These are phyloP conservation scores for Andricus quercusramuli DNA, from an alignment of 2,888 invertebrate species.

Conservation along the genomic window DNA sequence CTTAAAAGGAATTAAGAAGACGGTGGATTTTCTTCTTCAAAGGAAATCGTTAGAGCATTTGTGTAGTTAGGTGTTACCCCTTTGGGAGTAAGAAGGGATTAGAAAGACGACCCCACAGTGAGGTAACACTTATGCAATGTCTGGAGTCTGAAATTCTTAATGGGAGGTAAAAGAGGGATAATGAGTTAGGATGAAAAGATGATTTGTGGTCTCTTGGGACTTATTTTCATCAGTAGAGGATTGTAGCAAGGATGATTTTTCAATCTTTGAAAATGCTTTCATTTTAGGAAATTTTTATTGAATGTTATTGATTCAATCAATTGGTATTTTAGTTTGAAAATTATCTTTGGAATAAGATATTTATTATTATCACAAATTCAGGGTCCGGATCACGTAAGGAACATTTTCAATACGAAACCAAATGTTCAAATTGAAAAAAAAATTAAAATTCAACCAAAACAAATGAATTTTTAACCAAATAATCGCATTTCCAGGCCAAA, in stretches of 20 bases:
- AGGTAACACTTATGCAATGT: neutral
- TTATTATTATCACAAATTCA: too few species aligned
- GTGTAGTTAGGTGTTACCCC: neutral
- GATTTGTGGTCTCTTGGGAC: neutral
- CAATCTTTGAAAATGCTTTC: neutral
- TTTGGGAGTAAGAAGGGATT: neutral
- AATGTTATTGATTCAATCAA: too few species aligned
- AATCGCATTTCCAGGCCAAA: too few species aligned
- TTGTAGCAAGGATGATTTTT: neutral
- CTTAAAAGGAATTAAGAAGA: neutral
- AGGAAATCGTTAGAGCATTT: constrained; percentile 1
- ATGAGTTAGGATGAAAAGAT: constrained; percentile 17
- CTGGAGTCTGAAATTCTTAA: neutral
- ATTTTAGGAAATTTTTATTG: too few species aligned
- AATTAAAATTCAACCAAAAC: too few species aligned
- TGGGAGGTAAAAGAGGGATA: constrained; percentile 10
- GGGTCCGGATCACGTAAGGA: too few species aligned
- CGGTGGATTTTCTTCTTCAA: constrained; percentile 12
- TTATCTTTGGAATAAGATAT: too few species aligned
- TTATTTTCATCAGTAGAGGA: neutral
- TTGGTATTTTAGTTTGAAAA: too few species aligned
- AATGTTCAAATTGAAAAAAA: too few species aligned
- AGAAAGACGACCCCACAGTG: neutral
- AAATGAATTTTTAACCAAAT: too few species aligned
- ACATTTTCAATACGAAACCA: too few species aligned